Evolutionary conservation across 2,797 vertebrate species (phyloP).

Genomic region (Geotrypetes seraphini): DNA sequence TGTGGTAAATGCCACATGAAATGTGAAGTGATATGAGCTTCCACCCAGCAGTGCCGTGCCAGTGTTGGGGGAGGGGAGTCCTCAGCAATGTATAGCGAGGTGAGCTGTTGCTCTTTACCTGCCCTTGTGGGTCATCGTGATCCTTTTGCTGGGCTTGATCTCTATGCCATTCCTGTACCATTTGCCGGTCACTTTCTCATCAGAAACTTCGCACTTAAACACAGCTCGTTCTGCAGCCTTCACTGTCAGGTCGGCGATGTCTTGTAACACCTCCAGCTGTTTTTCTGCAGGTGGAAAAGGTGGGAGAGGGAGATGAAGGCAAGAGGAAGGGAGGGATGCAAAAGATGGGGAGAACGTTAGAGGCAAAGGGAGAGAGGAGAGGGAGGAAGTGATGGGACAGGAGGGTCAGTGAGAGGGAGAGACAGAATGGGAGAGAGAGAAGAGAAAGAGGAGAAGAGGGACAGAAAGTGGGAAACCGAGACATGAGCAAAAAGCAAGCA

Average conservation of each 20-base stretch:
- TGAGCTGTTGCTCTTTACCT: conserved; percentile 45
- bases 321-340: not conserved
- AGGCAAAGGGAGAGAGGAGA: too few relatives aligned
- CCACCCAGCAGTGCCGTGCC: not conserved
- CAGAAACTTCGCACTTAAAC: conserved; percentile 88
- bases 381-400: too few relatives aligned
- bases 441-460: too few relatives aligned
- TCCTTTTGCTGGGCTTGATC: conserved; percentile 62
- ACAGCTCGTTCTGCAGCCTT: conserved; percentile 76
- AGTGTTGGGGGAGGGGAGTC: too few relatives aligned
- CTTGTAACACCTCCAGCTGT: conserved; percentile 78
- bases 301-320: not conserved
- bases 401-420: too few relatives aligned
- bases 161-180: conserved; percentile 83
- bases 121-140: conserved; percentile 74
- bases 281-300: conserved; percentile 54
- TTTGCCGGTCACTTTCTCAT: conserved; percentile 81
- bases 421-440: too few relatives aligned
- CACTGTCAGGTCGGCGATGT: conserved; percentile 74
- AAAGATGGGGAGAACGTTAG: not conserved
- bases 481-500: too few relatives aligned
- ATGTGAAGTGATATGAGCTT: too few relatives aligned
- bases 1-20: too few relatives aligned
- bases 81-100: too few relatives aligned
- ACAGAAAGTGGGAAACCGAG: too few relatives aligned